Evolutionary conservation across 2,888 invertebrate genomes (phyloP), one percentile per base, ranked within the genome.

Genomic region (Athalia cordata): DNA sequence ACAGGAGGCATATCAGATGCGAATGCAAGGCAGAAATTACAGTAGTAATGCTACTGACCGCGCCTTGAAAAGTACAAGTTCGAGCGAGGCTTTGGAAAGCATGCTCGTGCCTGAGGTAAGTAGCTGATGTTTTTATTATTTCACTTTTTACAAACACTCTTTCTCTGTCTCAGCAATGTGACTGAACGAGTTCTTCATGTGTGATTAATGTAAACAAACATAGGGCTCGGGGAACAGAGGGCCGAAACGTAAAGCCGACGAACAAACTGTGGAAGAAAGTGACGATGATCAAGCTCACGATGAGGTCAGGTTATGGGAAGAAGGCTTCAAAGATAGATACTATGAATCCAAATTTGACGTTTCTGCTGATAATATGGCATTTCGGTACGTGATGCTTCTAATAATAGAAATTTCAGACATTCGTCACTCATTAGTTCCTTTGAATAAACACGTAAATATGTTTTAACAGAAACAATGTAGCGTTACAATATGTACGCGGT

Each of bases 281-380:
- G 95, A 95, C 0, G 96, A 96, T 75, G 94, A 95, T 61, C 95
- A 96, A 83, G 93, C 94, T 5, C 94, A 95, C 83, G 98, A 98
- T 89, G 96, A 97, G 91, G 97, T 98, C 70, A 93, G 97, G 13
- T 92, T 98, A 5, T 97, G 98, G 97, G 99, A 99, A 91, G 96
- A 96, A 84, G 99, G 99, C 0, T 99, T 98, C 92, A 99, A 99
- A 91, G 98, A 98, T 89, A 93, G 99, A 57, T 99, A 99, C 91
- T 99, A 99, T 89, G 97, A 97, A 91, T 96, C 96, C 76, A 98
- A 98, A 91, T 98, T 98, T 88, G 97, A 97, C 86, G 96, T 97
- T 9, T 90, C 92, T 5, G 82, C 93, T 0, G 94, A 95, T 13
- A 95, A 97, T 88, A 87, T 95, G 55, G 95, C 95, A 85, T 99